Base-by-base conservation (phyloP, 2,797 vertebrate genomes). In the Chelon auratus region DNA sequence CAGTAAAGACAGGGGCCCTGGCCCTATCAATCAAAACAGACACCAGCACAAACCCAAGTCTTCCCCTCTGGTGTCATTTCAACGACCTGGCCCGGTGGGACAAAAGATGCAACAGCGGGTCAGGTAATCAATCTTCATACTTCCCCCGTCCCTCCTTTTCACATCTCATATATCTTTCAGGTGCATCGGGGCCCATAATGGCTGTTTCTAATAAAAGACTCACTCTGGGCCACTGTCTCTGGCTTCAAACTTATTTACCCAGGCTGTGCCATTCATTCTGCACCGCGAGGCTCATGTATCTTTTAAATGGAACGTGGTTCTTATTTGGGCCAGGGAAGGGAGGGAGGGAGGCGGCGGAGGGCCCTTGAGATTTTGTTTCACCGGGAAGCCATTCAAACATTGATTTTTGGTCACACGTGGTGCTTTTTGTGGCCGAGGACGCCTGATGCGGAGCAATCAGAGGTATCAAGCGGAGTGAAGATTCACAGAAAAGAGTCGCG, bases 401-500 rank as follows among this genome's bases (percentile, higher is more conserved):
- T 87, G 88, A 93, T 93, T 93, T 92, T 91, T 84, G 75, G 71
- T 80, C 77, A 87, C 82, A 88, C 78, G 72, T 83, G 52, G 65
- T 26, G 84, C 77, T 87, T 85, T 89, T 85, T 84, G 83, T 75
- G 79, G 64, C 63, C 8, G 50, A 26, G 72, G 86, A 91, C 84
- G 92, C 81, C 83, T 82, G 82, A 92, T 87, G 86, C 79, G 7
- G 80, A 84, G 86, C 91, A 92, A 92, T 92, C 82, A 75, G 88
- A 85, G 81, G 86, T 79, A 86, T 81, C 70, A 71, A 81, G 72
- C 78, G 65, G 57, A 77, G 77, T 52, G 67, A 74, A 69, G 66
- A 81, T 77, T 64, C 76, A 52, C 22, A 73, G 69, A 60, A 43
- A 63, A 63, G 62, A 72, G 60, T 65, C 51, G 22, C 61, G 57